Percentiles rank a stretch among this genome's conserved stretches.
Evolutionary conservation across 2,113 vertebrate species (phyloP).

Genomic region (Phylloscopus trochilus): DNA sequence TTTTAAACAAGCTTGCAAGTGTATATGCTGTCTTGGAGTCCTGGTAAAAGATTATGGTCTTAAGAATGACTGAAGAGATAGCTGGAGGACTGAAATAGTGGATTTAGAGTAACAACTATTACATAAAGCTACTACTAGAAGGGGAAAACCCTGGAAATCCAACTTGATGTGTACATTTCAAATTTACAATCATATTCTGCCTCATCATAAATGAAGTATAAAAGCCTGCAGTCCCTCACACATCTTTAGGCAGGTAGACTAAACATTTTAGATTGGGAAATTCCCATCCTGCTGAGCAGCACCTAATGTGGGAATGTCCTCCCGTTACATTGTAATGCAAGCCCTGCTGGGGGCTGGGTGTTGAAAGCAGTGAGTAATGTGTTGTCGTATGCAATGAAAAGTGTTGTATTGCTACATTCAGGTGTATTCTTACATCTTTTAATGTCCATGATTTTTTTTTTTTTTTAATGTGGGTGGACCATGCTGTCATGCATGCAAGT

Average conservation of each 20-base stretch:
- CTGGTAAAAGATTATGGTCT: neutral
- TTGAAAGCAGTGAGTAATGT: neutral
- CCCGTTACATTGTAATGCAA: neutral
- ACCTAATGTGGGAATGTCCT: neutral
- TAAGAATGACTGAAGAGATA: neutral
- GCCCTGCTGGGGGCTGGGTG: neutral
- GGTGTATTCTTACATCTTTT: neutral
- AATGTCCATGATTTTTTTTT: neutral
- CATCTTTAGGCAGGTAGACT: slow-evolving; percentile 15
- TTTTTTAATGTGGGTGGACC: neutral
- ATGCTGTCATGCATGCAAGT: neutral
- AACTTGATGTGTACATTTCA: neutral
- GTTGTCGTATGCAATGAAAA: neutral
- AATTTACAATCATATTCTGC: neutral
- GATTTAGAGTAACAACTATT: neutral
- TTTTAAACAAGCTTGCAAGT: neutral
- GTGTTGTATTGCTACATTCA: neutral
- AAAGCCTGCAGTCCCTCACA: neutral
- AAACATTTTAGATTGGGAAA: slow-evolving; percentile 16
- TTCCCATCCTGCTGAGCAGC: neutral
- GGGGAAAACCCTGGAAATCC: neutral
- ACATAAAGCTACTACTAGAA: neutral
- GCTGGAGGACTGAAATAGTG: neutral
- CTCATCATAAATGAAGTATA: neutral
- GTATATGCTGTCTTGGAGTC: neutral